Conservation (phyloP, 2,797 vertebrate genomes). For the Pristis pectinata region DNA sequence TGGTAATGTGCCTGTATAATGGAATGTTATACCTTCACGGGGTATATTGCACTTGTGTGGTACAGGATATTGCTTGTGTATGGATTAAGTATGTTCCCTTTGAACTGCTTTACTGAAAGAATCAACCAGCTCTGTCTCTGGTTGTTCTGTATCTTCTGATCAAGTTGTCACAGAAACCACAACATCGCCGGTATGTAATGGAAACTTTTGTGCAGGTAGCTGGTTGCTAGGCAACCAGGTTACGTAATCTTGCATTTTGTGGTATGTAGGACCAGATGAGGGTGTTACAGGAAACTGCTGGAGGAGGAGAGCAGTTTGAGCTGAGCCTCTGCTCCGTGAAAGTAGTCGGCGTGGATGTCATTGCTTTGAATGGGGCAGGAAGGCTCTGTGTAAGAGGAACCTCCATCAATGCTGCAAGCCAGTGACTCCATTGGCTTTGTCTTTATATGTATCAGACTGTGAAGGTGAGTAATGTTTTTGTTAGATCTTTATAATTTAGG, state of each 20-base stretch:
- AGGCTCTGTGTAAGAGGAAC: background rate
- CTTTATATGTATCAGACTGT: background rate
- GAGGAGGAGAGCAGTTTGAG: background rate
- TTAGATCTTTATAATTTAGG: background rate
- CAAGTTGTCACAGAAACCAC: slow-evolving; percentile 26
- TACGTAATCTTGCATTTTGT: slow-evolving; percentile 15
- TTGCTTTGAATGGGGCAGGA: background rate
- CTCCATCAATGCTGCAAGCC: background rate
- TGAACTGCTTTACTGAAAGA: background rate
- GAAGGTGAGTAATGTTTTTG: slow-evolving; percentile 4
- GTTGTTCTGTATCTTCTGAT: background rate
- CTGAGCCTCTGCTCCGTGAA: background rate
- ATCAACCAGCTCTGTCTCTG: background rate
- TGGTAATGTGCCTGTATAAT: background rate
- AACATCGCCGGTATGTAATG: slow-evolving; percentile 12
- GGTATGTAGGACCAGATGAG: background rate
- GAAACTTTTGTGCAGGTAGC: slow-evolving; percentile 30
- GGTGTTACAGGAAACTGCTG: background rate
- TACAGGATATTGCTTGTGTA: background rate
- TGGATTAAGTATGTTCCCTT: background rate
- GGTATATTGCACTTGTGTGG: no score
- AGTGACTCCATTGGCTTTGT: background rate
- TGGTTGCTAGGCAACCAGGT: background rate
- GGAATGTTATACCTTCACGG: no score
- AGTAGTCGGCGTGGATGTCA: background rate